These are phyloP conservation scores for Protobothrops mucrosquamatus DNA, from an alignment of 2,113 vertebrate species.

Conservation along the genomic window DNA sequence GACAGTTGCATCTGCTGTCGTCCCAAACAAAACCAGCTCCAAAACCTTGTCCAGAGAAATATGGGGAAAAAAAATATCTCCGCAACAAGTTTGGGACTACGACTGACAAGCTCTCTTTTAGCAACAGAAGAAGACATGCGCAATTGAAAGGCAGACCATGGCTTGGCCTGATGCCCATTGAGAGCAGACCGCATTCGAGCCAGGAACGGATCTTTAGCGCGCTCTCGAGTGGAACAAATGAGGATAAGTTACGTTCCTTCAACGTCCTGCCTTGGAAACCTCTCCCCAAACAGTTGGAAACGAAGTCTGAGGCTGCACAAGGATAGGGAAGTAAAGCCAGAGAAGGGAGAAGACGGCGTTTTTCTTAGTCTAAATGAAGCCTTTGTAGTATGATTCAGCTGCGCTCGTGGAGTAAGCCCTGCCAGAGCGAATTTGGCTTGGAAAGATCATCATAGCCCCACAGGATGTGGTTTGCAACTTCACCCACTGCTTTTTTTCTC, in stretches of 20 bases:
- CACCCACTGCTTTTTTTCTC: background rate
- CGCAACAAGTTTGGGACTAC: background rate
- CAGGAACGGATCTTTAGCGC: background rate
- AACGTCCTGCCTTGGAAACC: background rate
- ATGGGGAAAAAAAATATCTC: background rate
- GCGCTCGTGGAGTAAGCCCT: background rate
- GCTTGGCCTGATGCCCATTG: background rate
- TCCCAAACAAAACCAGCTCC: background rate
- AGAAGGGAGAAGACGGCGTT: background rate
- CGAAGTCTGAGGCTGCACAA: background rate
- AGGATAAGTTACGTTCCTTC: background rate
- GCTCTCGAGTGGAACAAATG: background rate
- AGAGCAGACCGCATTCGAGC: background rate
- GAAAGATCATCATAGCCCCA: constrained; percentile 8
- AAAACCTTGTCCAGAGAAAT: background rate
- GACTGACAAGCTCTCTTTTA: background rate
- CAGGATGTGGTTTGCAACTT: constrained; percentile 22
- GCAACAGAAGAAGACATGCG: background rate
- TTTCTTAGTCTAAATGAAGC: background rate
- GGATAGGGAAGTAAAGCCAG: too few relatives aligned
- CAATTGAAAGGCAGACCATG: background rate
- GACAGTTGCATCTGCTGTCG: background rate
- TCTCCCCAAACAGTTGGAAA: constrained; percentile 1
- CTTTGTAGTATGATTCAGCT: constrained; percentile 29
- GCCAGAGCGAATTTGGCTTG: constrained; percentile 1